These are phyloP conservation scores for Brachyptera putata DNA, from an alignment of 2,888 invertebrate species.

Conservation along the genomic window DNA sequence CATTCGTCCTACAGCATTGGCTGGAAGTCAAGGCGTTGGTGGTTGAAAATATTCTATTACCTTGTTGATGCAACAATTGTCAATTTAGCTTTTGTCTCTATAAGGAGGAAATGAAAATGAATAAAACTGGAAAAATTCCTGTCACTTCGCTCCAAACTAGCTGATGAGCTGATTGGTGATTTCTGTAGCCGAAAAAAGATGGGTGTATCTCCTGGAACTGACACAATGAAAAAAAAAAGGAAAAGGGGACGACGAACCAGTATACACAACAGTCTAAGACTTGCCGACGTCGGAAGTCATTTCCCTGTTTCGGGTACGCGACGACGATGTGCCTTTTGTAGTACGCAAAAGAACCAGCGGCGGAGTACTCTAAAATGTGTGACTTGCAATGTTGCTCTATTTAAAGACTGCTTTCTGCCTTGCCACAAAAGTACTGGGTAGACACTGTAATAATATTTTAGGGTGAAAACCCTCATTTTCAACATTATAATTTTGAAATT, in stretches of 20 bases:
- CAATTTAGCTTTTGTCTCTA: conserved; percentile 35
- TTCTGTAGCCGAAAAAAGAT: too few relatives aligned
- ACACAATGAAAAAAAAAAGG: too few relatives aligned
- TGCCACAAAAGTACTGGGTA: too few relatives aligned
- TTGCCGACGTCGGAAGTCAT: too few relatives aligned
- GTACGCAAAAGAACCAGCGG: conserved; percentile 30
- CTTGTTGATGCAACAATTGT: conserved; percentile 37
- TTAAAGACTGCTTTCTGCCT: conserved; percentile 27
- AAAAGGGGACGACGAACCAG: too few relatives aligned
- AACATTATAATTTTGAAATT: too few relatives aligned
- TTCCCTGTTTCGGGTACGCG: conserved; percentile 23
- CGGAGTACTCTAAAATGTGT: conserved; percentile 28
- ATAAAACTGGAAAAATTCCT: conserved; percentile 17
- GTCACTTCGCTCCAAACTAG: too few relatives aligned
- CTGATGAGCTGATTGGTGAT: too few relatives aligned
- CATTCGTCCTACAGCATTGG: conserved; percentile 36
- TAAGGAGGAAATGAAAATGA: conserved; percentile 23
- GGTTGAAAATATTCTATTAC: conserved; percentile 39
- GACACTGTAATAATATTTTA: too few relatives aligned
- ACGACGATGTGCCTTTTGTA: conserved; percentile 27
- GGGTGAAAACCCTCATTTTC: too few relatives aligned
- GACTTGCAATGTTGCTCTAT: conserved; percentile 30
- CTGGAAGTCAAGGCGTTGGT: conserved; percentile 40
- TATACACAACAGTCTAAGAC: too few relatives aligned
- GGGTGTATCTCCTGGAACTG: too few relatives aligned